Percentiles rank a stretch among this genome's conserved stretches.
These are phyloP conservation scores for Pimpla rufipes DNA, from an alignment of 2,888 invertebrate species.

Conservation along the genomic window DNA sequence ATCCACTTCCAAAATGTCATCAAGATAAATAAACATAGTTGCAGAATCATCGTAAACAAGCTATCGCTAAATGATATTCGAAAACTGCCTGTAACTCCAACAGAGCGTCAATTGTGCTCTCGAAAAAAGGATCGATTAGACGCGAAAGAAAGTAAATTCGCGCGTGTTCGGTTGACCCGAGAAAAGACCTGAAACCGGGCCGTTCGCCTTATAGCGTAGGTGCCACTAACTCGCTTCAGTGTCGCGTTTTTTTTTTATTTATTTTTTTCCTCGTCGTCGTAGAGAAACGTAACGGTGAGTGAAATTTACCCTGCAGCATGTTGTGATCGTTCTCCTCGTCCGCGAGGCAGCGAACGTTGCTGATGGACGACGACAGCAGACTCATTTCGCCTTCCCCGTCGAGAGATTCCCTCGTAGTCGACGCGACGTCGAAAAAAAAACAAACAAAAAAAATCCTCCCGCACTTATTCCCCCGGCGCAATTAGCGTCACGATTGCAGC, in stretches of 20 bases:
- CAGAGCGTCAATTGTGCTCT: too few species aligned
- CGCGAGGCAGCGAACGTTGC: constrained; percentile 80
- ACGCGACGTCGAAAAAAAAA: background rate
- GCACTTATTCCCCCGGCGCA: background rate
- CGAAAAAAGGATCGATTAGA: background rate
- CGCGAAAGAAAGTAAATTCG: background rate
- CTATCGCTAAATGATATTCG: too few species aligned
- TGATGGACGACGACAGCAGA: constrained; percentile 81
- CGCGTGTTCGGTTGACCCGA: background rate
- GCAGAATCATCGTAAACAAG: too few species aligned
- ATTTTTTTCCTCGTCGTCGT: background rate
- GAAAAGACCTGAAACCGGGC: background rate
- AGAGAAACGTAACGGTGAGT: constrained; percentile 36
- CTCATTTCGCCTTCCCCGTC: constrained; percentile 76
- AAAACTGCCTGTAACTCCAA: too few species aligned
- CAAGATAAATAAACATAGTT: too few species aligned
- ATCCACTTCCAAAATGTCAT: too few species aligned
- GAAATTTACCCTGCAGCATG: constrained; percentile 85
- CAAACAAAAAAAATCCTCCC: background rate
- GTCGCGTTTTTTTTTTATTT: background rate
- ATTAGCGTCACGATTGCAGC: background rate
- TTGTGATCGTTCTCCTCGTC: constrained; percentile 84
- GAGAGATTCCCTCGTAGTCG: constrained; percentile 12
- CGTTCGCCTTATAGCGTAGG: background rate
- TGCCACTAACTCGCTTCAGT: too few species aligned